phyloP scores from a whole-genome alignment of 2,888 invertebrate species.

The Hirtodrosophila duncani region DNA sequence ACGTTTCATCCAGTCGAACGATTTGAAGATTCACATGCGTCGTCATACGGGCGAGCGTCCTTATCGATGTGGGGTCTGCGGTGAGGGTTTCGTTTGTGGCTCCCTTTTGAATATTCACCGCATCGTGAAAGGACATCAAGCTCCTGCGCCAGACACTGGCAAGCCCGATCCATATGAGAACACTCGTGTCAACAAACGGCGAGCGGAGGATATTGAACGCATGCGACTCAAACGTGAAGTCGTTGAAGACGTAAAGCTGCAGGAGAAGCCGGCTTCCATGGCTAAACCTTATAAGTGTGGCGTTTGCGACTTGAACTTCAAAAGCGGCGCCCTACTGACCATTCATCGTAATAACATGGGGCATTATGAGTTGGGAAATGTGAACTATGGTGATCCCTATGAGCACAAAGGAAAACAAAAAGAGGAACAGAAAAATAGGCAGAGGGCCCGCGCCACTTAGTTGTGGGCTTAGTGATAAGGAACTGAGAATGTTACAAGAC shows the following conservation, averaged over 20 bases:
- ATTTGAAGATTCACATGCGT: constrained; percentile 84
- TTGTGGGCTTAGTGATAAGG: too few species aligned
- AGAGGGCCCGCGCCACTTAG: too few species aligned
- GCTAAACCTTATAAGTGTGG: constrained; percentile 47
- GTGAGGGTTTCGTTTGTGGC: constrained; percentile 84
- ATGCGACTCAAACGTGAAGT: constrained; percentile 33
- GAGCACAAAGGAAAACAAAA: constrained; percentile 27
- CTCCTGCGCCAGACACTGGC: neutral
- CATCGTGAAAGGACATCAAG: constrained; percentile 81
- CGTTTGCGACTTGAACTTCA: constrained; percentile 41
- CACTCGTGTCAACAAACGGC: constrained; percentile 60
- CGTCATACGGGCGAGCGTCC: constrained; percentile 85
- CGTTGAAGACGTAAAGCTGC: neutral
- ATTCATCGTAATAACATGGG: constrained; percentile 54
- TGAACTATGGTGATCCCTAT: constrained; percentile 46
- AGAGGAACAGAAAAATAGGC: constrained; percentile 1
- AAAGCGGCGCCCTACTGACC: constrained; percentile 49
- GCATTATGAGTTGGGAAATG: constrained; percentile 44
- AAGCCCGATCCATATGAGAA: constrained; percentile 71
- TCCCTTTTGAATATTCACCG: constrained; percentile 83
- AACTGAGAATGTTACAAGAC: too few species aligned
- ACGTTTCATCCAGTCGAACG: constrained; percentile 84
- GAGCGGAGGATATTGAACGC: constrained; percentile 46
- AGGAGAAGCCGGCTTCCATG: neutral
- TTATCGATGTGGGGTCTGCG: constrained; percentile 83